Base-by-base conservation (phyloP, 2,113 vertebrate genomes). In the Gadus chalcogrammus region DNA sequence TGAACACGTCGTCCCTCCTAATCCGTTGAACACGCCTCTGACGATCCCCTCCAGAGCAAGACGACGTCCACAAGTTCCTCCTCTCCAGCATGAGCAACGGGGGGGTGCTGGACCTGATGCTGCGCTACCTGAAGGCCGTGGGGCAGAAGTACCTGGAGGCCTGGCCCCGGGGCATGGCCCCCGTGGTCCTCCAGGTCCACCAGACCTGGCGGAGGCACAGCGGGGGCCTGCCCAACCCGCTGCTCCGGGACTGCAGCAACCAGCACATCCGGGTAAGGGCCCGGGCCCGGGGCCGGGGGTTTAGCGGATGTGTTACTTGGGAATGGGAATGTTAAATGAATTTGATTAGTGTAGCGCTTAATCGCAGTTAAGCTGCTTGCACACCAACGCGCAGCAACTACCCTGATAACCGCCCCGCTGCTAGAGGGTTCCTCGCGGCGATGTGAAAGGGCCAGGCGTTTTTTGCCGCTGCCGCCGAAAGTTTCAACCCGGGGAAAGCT, bases 201-300 rank as follows among this genome's bases (percentile, higher is more conserved):
- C 92, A 92, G 74, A 93, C 80, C 86, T 99, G 97, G 97, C 93
- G 97, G 74, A 94, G 94, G 74, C 94, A 99, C 56, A 97, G 96
- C 81, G 91, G 90, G 1, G 96, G 95, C 61, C 92, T 99, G 56
- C 97, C 97, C 62, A 99, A 97, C 76, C 96, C 97, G 0, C 82
- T 99, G 20, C 90, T 98, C 24, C 88, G 95, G 27, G 97, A 99
- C 82, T 96, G 94, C 64, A 95, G 90, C 79, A 90, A 94, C 75
- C 86, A 91, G 53, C 97, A 99, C 84, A 94, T 98, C 71, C 91
- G 84, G 93, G 96, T 98, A 91, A 85, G 42, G 8, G 9, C 2
- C 7, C 1, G 42, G 8, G 9, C 2, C 7, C 1, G 42, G 42
- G 42, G 8, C 42, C 8, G 2, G 42, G 42, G 42, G 8, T 2